These are phyloP conservation scores for Sphinx pinastri DNA, from an alignment of 2,888 invertebrate species.

Conservation along the genomic window DNA sequence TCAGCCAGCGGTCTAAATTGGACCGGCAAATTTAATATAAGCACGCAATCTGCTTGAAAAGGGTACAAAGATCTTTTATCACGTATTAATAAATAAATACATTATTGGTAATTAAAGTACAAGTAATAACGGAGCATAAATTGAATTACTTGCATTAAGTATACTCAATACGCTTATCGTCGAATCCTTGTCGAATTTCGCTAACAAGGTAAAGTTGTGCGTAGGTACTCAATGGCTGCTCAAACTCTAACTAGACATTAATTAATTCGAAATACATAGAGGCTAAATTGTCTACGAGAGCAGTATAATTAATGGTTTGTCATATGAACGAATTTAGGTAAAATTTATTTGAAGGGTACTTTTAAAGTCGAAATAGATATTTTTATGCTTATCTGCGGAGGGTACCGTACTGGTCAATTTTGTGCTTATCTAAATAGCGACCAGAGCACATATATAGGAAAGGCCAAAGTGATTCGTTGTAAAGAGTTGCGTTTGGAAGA, in stretches of 20 bases:
- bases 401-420: no score
- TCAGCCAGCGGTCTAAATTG: no score
- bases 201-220: neutral
- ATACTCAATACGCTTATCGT: neutral
- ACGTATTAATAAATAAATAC: no score
- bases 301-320: neutral
- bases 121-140: neutral
- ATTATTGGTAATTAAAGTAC: neutral
- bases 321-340: neutral
- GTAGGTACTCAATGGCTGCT: neutral
- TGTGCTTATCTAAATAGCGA: no score
- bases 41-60: no score
- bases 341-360: neutral
- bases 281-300: neutral
- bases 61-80: no score
- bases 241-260: neutral
- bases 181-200: conserved; percentile 3
- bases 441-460: no score
- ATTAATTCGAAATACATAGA: neutral
- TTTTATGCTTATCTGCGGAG: no score
- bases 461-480: no score
- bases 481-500: no score
- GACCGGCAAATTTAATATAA: no score
- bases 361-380: neutral
- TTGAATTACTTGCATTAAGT: neutral